Evolutionary conservation across 2,113 vertebrate genomes (phyloP), one percentile per base, ranked within the genome.

Genomic region (Tapirus terrestris): DNA sequence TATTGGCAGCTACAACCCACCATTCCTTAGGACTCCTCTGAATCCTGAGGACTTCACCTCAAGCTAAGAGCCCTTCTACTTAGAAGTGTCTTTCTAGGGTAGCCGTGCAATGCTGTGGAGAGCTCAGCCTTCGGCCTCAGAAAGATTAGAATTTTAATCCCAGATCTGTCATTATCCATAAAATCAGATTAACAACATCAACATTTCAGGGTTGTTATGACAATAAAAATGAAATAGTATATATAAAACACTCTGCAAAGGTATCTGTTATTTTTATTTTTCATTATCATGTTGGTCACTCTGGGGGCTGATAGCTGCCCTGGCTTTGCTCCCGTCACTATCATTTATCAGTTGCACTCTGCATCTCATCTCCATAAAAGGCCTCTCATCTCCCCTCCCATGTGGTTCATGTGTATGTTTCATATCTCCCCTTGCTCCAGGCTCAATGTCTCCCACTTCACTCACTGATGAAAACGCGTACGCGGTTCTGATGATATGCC

Each of bases 181-280:
- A 92, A 95, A 94, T 84, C 63, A 85, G n/a, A 91, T 73, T 88
- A 80, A 63, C 65, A 80, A 39, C 20, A 68, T 43, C 16, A 5
- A 96, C 45, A 27, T 95, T 95, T 56, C 21, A 18, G 80, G 51
- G 72, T 83, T 83, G 39, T 63, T 58, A 8, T 61, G 68, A 92
- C 36, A 29, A 81, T 83, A 80, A 97, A 89, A 94, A 94, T 83
- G 27, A 91, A 95, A 93, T 39, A 80, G 39, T 77, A 3, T 56
- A 63, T 85, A 45, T 84, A 84, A 95, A 94, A 73, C 36, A 75
- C 39, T 93, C 72, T 25, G 20, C 76, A 58, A 63, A 80, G 23
- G 20, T 70, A 58, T 53, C 43, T 81, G 48, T 72, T 95, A 93
- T 80, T 91, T 92, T 79, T 91, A 91, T 80, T 80, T 94, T 80